Evolutionary conservation across 64 coral and sea anemone genomes (phyloP), one percentile per base, ranked within the genome.

Genomic region (Dendronephthya gigantea): DNA sequence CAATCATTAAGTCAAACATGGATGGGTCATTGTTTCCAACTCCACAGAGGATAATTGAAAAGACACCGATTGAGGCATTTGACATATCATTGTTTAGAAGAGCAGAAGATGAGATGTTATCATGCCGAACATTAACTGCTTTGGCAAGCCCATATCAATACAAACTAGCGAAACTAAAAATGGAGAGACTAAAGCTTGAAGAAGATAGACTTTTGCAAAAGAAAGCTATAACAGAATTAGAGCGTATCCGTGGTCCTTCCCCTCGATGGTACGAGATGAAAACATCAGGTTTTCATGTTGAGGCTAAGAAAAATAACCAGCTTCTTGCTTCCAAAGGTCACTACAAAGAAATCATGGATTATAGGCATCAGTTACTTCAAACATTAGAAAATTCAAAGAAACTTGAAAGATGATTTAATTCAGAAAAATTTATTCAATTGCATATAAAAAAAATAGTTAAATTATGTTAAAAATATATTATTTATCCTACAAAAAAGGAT

Each of bases 231-330:
- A 55, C 86, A 68, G 94, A 97, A 51, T 87, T 97, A 12, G 94
- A 93, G 23, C 91, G 94, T 88, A 97, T 97, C 65, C 40, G 94
- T n/a, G 94, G 94, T 32, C 94, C 94, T 0, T 91, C 86, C 56
- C 94, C 94, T 4, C 84, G 89, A 34, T 97, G 94, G 94, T 97
- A 97, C 85, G 94, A 97, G 82, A 83, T 93, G 15, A 97, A 97
- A 79, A 93, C 91, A 48, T 87, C 89, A 85, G 89, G 87, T 14
- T 97, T 97, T 89, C 94, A 97, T 31, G 49, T 82, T 84, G 94
- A 97, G 75, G 94, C 94, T 49, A 93, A 82, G 81, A 89, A 86
- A 84, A 97, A 97, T 59, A 97, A 97, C 51, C 39, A 93, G 19
- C 52, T 97, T 9, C 82, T 97, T 9, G 93, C 92, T 50, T 82